Evolutionary conservation across 2,888 invertebrate genomes (phyloP).

Genomic region (Pyralis farinalis): DNA sequence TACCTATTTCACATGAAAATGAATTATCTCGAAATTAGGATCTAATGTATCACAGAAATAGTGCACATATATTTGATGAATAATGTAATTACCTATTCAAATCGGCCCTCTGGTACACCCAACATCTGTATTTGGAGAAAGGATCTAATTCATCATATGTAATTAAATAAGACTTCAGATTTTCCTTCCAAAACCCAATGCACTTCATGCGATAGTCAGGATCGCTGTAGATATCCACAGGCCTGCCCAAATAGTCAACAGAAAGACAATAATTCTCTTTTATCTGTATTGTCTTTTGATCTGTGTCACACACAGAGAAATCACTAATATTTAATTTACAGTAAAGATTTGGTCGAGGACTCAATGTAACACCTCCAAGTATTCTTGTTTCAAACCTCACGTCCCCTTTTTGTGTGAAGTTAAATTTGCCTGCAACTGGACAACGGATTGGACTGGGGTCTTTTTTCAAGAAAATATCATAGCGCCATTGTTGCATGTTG

Average conservation of each 20-base stretch:
- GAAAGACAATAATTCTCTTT: constrained; percentile 98
- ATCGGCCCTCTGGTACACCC: constrained; percentile 98
- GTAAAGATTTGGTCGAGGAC: constrained; percentile 94
- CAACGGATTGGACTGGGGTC: constrained; percentile 96
- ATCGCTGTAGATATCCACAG: constrained; percentile 97
- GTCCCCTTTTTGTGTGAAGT: constrained; percentile 95
- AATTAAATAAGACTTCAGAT: constrained; percentile 96
- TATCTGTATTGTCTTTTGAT: constrained; percentile 95
- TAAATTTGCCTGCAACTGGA: constrained; percentile 98
- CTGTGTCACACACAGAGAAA: constrained; percentile 96
- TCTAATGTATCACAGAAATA: too few species aligned
- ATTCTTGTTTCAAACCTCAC: constrained; percentile 95
- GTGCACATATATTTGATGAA: too few species aligned
- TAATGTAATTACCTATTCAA: constrained; percentile 93
- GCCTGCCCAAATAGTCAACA: constrained; percentile 97
- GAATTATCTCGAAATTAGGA: too few species aligned
- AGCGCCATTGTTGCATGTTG: constrained; percentile 92
- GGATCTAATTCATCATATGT: constrained; percentile 98
- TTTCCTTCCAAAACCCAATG: constrained; percentile 99
- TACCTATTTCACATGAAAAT: too few species aligned
- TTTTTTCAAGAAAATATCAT: constrained; percentile 91
- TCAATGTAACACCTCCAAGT: constrained; percentile 95
- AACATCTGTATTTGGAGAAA: constrained; percentile 96
- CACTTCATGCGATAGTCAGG: constrained; percentile 98
- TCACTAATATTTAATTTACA: constrained; percentile 97